Evolutionary conservation across 1,140 invertebrate species (phyloP), one percentile per base, ranked within the genome.

Genomic region (Mercenaria mercenaria): DNA sequence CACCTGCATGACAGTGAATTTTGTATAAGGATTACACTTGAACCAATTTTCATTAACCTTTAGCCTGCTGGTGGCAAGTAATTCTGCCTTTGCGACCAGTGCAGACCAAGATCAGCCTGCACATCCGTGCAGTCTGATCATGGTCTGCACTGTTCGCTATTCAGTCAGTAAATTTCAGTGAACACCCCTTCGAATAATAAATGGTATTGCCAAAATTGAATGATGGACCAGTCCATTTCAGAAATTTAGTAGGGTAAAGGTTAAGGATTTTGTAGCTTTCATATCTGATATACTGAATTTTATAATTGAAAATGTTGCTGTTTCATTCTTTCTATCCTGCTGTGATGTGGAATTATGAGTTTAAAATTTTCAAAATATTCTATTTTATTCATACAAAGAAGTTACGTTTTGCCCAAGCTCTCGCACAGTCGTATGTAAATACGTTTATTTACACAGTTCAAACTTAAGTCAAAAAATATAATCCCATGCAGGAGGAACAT

Each of bases 381-480:
- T 41, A 20, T 39, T 72, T 72, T 20, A 72, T 39, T 72, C 29
- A 8, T 15, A 72, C 67, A 72, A 72, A 29, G 67, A 72, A 72
- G 34, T 39, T 72, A 72, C 67, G 34, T 72, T 72, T 39, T 37
- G 67, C 34, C 67, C 34, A 72, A 4, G 67, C 67, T 39, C n/a
- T 34, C n/a, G 20, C 34, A 6, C 15, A 20, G 67, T 72, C 6
- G 15, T 29, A 67, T 61, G 80, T 67, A 82, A 82, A 82, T 82
- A 82, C 52, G 23, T 64, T 82, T 87, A 77, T 87, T 87, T 87
- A 87, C 72, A 20, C 37, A 76, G 50, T 52, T 26, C 67, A 34
- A 74, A 85, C 34, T 64, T 37, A 15, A 52, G 56, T 84, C 32
- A 72, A 50, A 84, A 67, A 69, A 67, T 34, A 69, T 61, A 84